Evolutionary conservation across 1,140 invertebrate species (phyloP), one percentile per base, ranked within the genome.

Genomic region (Drosophila sproati): DNA sequence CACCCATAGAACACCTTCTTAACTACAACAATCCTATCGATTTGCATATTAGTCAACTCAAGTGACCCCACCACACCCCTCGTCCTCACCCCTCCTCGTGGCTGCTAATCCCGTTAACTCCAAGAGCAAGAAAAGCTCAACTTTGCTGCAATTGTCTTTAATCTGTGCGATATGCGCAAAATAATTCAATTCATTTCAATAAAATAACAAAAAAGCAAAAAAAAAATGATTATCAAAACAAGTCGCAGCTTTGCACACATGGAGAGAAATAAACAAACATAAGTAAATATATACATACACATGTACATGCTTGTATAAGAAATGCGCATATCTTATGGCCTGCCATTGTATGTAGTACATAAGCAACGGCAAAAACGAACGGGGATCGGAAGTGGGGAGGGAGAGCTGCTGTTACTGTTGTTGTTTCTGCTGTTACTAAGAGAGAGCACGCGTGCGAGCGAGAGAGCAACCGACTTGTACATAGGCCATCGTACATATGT

Each of bases 271-370:
- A 75, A 79, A 80, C 48, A 77, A 73, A 82, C 75, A 82, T 67
- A 64, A 28, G 41, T 39, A 63, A n/a, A 48, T 67, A 55, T 41
- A 56, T 56, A 61, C 12, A 47, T 39, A 51, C 7, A 10, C 39
- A 29, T 20, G 5, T 59, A 66, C 61, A 59, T 62, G 64, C 39
- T 61, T 7, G 75, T 87, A 88, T 88, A 88, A 88, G 80, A 89
- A 88, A 88, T 89, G 85, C 83, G 83, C 83, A 88, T 88, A 88
- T 88, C 83, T 88, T 89, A 88, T 88, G 87, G 87, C 80, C 70
- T 77, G 77, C 82, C 67, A 82, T 79, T 82, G 80, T 77, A 73
- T 68, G 55, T 88, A 20, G 39, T 43, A 89, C 83, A 86, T 87
- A 87, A 82, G 82, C 74, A 63, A 63, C 59, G 55, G 7, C 56